Conservation (phyloP, 2,113 vertebrate species). For the Poecile atricapillus region DNA sequence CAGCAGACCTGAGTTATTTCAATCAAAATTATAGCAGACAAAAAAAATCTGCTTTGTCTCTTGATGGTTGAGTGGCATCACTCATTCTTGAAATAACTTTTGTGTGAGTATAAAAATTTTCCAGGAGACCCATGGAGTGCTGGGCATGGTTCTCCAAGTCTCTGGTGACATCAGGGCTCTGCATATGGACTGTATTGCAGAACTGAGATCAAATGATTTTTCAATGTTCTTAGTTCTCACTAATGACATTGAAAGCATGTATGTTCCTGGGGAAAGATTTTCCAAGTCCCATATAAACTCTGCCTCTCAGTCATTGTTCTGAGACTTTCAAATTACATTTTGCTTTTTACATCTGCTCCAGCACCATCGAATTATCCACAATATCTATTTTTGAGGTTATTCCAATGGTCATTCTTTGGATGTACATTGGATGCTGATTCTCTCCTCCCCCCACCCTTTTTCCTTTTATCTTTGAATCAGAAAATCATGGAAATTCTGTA, state of each 20-base stretch:
- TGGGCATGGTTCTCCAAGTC: neutral
- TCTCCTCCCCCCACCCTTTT: neutral
- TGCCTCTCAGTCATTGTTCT: neutral
- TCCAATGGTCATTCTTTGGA: neutral
- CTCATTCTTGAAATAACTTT: neutral
- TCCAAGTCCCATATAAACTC: neutral
- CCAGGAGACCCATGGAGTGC: neutral
- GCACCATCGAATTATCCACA: neutral
- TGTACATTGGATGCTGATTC: neutral
- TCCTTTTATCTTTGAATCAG: neutral
- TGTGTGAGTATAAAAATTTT: neutral
- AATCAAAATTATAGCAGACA: conserved; percentile 8
- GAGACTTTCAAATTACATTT: neutral
- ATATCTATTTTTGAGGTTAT: neutral
- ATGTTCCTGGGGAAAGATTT: neutral
- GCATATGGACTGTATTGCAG: neutral
- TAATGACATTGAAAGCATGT: neutral
- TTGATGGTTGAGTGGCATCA: neutral
- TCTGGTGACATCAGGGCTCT: neutral
- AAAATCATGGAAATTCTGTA: neutral
- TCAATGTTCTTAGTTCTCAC: neutral
- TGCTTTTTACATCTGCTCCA: neutral
- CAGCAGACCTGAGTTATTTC: neutral
- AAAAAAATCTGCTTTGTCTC: neutral
- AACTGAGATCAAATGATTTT: neutral